A percentile compares a stretch with the other conserved stretches of the same genome.
phyloP scores from a whole-genome alignment of 2,888 invertebrate species.

The Empis livida region DNA sequence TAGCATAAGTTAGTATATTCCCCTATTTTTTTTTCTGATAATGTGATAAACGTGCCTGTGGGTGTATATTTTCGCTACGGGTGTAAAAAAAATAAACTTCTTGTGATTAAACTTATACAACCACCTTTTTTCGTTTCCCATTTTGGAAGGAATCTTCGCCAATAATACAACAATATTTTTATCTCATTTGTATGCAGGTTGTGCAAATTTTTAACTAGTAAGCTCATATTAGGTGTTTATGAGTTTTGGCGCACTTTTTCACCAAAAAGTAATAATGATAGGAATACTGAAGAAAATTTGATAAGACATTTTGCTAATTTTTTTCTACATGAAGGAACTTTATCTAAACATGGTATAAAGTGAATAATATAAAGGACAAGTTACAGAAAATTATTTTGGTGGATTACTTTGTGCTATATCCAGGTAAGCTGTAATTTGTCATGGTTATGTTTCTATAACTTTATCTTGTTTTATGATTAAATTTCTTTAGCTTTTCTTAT shows the following conservation, averaged over 20 bases:
- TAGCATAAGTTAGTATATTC: not conserved
- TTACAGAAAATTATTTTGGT: too few species aligned
- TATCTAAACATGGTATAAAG: too few species aligned
- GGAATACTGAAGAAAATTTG: too few species aligned
- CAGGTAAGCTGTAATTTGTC: too few species aligned
- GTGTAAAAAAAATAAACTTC: not conserved
- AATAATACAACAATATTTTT: constrained; percentile 7
- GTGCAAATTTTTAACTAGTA: constrained; percentile 16
- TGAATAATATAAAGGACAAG: too few species aligned
- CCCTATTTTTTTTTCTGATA: constrained; percentile 2
- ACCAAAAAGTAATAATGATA: not conserved
- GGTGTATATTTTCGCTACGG: not conserved
- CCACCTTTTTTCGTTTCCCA: not conserved
- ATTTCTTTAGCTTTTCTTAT: too few species aligned
- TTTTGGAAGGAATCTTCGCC: not conserved
- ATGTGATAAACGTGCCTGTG: constrained; percentile 6
- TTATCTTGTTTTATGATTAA: too few species aligned
- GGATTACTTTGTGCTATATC: too few species aligned
- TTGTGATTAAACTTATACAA: not conserved
- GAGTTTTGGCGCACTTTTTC: constrained; percentile 9
- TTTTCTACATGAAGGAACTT: too few species aligned
- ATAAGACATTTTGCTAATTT: too few species aligned
- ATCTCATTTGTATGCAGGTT: constrained; percentile 20
- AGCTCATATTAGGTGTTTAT: constrained; percentile 23
- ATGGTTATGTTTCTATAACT: too few species aligned